These are phyloP conservation scores for Pitangus sulphuratus DNA, from an alignment of 2,797 vertebrate species.

Conservation along the genomic window DNA sequence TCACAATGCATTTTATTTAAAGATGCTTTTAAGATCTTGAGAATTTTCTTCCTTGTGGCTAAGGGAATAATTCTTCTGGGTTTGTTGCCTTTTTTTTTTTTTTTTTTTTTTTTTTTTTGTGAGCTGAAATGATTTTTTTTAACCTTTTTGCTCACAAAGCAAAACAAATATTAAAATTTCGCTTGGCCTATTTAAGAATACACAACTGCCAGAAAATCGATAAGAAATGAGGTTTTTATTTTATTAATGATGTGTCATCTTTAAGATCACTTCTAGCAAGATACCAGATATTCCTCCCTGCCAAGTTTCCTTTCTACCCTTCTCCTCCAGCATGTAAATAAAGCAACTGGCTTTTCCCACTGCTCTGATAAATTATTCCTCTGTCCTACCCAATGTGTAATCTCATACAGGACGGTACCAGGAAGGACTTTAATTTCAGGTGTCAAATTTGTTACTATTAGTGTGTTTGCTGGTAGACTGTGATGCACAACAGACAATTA, in stretches of 20 bases:
- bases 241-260: neutral
- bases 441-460: neutral
- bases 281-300: neutral
- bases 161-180: neutral
- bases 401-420: neutral
- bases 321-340: neutral
- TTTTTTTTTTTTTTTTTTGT: neutral
- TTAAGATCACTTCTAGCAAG: neutral
- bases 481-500: neutral
- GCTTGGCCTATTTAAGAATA: neutral
- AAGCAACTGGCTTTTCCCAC: neutral
- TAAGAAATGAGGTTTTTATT: neutral
- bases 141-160: neutral
- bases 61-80: neutral
- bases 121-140: neutral
- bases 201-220: neutral
- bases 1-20: constrained; percentile 13
- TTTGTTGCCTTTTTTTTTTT: neutral
- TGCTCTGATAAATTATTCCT: neutral
- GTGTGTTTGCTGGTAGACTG: neutral
- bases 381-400: neutral
- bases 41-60: neutral
- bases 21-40: constrained; percentile 13
- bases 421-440: neutral
- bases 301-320: neutral